These are phyloP conservation scores for Ophioderma brevispina DNA, from an alignment of 35 echinoderm and acorn worm genomes.

Conservation along the genomic window DNA sequence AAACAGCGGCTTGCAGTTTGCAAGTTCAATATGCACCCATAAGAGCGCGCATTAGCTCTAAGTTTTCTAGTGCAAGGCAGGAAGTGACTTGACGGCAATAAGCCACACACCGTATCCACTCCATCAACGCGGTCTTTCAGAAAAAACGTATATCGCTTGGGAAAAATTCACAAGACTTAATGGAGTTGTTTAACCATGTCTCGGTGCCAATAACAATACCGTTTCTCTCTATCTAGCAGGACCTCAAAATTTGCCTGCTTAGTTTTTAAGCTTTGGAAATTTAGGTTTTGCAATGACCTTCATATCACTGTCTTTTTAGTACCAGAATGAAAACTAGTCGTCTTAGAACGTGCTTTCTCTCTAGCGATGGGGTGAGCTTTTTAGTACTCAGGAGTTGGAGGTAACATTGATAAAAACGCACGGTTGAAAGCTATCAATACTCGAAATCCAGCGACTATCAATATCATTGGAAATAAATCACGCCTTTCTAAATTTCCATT, in stretches of 20 bases:
- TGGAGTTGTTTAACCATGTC: conserved; percentile 7
- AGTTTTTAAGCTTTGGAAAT: conserved; percentile 41
- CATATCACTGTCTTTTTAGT: not conserved
- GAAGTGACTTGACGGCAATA: not conserved
- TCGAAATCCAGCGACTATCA: no score
- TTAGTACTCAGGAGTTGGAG: no score
- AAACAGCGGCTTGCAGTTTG: not conserved
- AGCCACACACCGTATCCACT: not conserved
- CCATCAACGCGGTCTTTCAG: conserved; percentile 23
- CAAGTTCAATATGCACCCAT: not conserved
- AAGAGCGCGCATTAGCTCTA: not conserved
- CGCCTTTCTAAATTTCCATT: no score
- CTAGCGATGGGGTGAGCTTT: no score
- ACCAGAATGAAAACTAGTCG: no score
- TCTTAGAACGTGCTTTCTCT: no score
- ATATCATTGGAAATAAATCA: no score
- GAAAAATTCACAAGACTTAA: conserved; percentile 8
- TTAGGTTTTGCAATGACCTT: conserved; percentile 26
- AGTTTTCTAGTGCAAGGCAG: not conserved
- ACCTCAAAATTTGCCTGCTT: not conserved
- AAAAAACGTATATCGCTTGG: not conserved
- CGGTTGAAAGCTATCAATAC: no score
- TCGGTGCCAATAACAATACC: conserved; percentile 36
- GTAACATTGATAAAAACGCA: no score
- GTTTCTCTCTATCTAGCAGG: not conserved